Conservation (phyloP, 2,113 vertebrate species). For the Brienomyrus longianalis region DNA sequence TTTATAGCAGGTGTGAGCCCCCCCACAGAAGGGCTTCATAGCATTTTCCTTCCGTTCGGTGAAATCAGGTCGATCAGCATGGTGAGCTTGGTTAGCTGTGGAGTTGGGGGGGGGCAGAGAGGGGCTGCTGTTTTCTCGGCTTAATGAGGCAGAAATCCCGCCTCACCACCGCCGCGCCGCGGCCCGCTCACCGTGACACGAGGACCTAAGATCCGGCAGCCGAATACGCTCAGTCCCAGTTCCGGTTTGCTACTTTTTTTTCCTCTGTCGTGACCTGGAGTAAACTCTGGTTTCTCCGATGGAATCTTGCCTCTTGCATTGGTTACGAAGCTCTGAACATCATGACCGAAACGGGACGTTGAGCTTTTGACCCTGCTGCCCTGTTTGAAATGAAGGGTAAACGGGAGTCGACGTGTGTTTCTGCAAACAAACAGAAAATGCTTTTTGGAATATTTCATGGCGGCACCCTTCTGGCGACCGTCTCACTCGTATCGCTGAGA, state of each 20-base stretch:
- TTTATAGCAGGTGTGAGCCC: background rate
- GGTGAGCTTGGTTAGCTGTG: background rate
- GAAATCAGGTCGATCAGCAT: background rate
- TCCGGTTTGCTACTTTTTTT: background rate
- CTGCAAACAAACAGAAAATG: background rate
- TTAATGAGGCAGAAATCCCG: constrained; percentile 2
- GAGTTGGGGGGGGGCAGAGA: background rate
- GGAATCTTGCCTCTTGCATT: background rate
- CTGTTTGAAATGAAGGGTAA: background rate
- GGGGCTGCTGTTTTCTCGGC: background rate
- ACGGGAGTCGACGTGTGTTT: background rate
- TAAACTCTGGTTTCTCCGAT: background rate
- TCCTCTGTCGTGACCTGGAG: background rate
- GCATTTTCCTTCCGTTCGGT: background rate
- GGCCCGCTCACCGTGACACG: background rate
- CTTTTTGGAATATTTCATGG: background rate
- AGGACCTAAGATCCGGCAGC: background rate
- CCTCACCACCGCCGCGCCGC: background rate
- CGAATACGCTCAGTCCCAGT: no score
- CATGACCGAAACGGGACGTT: background rate
- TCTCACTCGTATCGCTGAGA: background rate
- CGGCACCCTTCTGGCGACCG: background rate
- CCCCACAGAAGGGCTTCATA: background rate
- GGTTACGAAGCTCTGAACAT: background rate
- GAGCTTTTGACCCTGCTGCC: background rate